These are phyloP conservation scores for Paracyclopina nana DNA, from an alignment of 1,140 invertebrate genomes.

Conservation along the genomic window DNA sequence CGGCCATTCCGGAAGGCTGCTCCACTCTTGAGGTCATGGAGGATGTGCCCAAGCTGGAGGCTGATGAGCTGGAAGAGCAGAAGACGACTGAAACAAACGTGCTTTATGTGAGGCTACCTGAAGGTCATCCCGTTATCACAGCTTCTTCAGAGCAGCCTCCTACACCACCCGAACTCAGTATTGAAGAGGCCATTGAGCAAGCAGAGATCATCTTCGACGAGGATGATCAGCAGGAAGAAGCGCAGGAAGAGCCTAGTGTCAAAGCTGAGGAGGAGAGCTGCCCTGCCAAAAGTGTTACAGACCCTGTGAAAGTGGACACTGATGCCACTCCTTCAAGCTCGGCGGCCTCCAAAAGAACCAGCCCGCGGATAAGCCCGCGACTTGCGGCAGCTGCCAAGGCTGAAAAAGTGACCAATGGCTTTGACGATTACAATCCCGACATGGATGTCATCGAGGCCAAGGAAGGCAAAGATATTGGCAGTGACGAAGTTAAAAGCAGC, in stretches of 20 bases:
- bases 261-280: too few relatives aligned
- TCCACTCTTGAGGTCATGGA: background rate
- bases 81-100: background rate
- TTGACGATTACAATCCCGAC: too few relatives aligned
- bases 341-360: too few relatives aligned
- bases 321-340: too few relatives aligned
- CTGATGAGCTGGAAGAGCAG: background rate
- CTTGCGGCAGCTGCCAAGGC: too few relatives aligned
- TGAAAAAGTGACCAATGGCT: too few relatives aligned
- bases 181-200: background rate
- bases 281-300: too few relatives aligned
- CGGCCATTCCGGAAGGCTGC: slow-evolving; percentile 2
- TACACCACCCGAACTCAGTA: too few relatives aligned
- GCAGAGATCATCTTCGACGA: slow-evolving; percentile 2
- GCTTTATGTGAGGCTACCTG: background rate
- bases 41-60: background rate
- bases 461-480: background rate
- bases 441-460: too few relatives aligned
- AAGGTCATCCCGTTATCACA: slow-evolving; percentile 2
- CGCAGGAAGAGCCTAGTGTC: background rate
- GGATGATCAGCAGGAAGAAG: background rate
- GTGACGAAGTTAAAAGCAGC: background rate
- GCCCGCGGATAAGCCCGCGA: too few relatives aligned
- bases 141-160: too few relatives aligned
- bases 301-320: too few relatives aligned